phyloP scores from a whole-genome alignment of 2,797 vertebrate species.

The Alfaro cultratus region DNA sequence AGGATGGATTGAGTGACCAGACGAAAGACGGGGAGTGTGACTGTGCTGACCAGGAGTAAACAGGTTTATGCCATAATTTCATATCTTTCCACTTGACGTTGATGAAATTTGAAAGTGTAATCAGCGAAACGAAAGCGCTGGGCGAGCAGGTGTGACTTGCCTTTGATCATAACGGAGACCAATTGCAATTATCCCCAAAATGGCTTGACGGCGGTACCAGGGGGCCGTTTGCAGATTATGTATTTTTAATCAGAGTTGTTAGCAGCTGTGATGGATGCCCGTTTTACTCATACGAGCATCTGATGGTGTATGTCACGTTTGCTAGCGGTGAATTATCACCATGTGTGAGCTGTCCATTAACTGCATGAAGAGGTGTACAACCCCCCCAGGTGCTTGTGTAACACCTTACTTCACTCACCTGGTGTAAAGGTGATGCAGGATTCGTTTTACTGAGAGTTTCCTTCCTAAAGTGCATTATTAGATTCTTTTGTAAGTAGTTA shows the following conservation, averaged over 20 bases:
- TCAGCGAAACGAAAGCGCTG: constrained; percentile 82
- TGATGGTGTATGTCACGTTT: constrained; percentile 65
- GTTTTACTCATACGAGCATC: constrained; percentile 68
- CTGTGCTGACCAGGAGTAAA: constrained; percentile 69
- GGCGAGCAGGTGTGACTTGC: constrained; percentile 84
- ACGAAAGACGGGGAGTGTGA: constrained; percentile 31
- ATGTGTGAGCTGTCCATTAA: constrained; percentile 58
- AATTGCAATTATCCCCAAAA: constrained; percentile 84
- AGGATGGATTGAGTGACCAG: constrained; percentile 18
- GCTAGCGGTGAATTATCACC: constrained; percentile 54
- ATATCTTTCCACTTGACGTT: constrained; percentile 79
- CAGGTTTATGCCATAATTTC: constrained; percentile 72
- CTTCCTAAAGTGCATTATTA: not conserved
- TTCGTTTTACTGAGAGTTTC: not conserved
- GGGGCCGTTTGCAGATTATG: constrained; percentile 82
- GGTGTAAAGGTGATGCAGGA: not conserved
- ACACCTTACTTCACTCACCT: constrained; percentile 1
- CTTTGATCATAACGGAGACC: constrained; percentile 84
- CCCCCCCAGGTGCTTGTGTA: constrained; percentile 1
- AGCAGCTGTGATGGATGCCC: constrained; percentile 83
- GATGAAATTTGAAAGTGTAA: constrained; percentile 85
- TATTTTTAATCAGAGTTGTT: constrained; percentile 87
- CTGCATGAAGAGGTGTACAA: constrained; percentile 36
- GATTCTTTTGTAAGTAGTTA: not conserved
- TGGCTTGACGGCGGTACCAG: constrained; percentile 75